A percentile compares a stretch with the other conserved stretches of the same genome.
Evolutionary conservation across 2,888 invertebrate species (phyloP).

Genomic region (Clepsis dumicolana): DNA sequence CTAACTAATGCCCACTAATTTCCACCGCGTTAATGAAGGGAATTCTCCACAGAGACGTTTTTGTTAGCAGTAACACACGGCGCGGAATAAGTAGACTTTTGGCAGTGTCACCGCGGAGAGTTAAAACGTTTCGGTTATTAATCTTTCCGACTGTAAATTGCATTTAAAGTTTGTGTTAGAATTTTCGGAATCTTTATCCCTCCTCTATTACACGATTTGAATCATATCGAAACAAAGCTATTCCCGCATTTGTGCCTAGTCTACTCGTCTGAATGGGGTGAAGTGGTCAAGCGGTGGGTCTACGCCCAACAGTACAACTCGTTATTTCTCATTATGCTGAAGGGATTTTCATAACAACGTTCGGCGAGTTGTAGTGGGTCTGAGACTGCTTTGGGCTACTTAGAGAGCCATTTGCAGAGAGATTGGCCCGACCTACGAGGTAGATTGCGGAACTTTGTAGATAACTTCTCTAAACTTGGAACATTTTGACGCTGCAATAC

Average conservation of each 20-base stretch:
- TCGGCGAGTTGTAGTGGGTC: slow-evolving; percentile 62
- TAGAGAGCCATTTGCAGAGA: slow-evolving; percentile 79
- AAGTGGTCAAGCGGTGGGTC: slow-evolving; percentile 52
- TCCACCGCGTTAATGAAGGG: slow-evolving; percentile 75
- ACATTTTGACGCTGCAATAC: slow-evolving; percentile 83
- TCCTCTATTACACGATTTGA: slow-evolving; percentile 54
- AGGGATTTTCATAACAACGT: slow-evolving; percentile 74
- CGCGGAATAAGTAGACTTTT: slow-evolving; percentile 65
- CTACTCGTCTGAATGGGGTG: slow-evolving; percentile 43
- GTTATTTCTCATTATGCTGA: slow-evolving; percentile 66
- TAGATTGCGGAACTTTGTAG: slow-evolving; percentile 81
- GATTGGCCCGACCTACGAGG: slow-evolving; percentile 79
- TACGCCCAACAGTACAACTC: slow-evolving; percentile 49
- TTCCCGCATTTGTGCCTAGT: slow-evolving; percentile 49
- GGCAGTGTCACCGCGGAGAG: slow-evolving; percentile 72
- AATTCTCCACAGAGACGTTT: slow-evolving; percentile 72
- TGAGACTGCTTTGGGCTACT: slow-evolving; percentile 76
- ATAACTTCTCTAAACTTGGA: slow-evolving; percentile 82
- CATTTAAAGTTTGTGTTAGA: slow-evolving; percentile 79
- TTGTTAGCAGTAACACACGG: slow-evolving; percentile 68
- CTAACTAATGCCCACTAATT: slow-evolving; percentile 79
- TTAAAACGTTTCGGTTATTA: slow-evolving; percentile 78
- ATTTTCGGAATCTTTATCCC: slow-evolving; percentile 65
- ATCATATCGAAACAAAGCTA: slow-evolving; percentile 58
- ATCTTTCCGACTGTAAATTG: slow-evolving; percentile 78